Percentiles rank a stretch among this genome's conserved stretches.
These are phyloP conservation scores for Eubasilissa regina DNA, from an alignment of 1,140 invertebrate genomes.

Conservation along the genomic window DNA sequence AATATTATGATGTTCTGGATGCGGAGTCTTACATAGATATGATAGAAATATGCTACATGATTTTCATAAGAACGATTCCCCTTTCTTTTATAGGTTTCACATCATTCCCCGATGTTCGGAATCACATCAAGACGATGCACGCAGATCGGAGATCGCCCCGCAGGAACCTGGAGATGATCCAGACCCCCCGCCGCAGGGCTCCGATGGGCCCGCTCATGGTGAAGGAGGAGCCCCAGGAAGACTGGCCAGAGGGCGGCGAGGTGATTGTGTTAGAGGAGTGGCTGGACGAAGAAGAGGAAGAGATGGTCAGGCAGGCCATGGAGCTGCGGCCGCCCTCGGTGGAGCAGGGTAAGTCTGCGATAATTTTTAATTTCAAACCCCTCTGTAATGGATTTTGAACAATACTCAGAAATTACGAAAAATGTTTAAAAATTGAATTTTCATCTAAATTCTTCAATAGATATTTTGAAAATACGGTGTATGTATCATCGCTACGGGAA, in stretches of 20 bases:
- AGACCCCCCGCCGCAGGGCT: background rate
- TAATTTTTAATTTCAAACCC: too few relatives aligned
- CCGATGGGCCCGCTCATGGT: background rate
- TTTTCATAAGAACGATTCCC: too few relatives aligned
- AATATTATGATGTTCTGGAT: too few relatives aligned
- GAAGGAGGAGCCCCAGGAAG: constrained; percentile 19
- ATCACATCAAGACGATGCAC: constrained; percentile 53
- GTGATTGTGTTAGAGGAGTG: constrained; percentile 56
- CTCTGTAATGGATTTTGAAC: too few relatives aligned
- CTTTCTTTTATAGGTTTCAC: constrained; percentile 48
- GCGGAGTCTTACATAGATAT: too few relatives aligned
- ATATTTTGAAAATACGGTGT: too few relatives aligned
- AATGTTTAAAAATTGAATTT: too few relatives aligned
- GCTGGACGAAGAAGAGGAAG: constrained; percentile 54
- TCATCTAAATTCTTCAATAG: too few relatives aligned
- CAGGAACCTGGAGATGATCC: background rate
- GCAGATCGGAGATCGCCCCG: background rate
- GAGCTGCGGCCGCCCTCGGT: background rate
- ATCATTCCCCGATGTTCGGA: constrained; percentile 47
- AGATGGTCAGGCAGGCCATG: constrained; percentile 26
- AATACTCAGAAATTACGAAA: too few relatives aligned
- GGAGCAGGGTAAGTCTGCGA: background rate
- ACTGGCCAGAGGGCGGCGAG: constrained; percentile 28
- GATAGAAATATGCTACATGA: too few relatives aligned
- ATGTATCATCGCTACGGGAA: too few relatives aligned